phyloP scores from a whole-genome alignment of 2,113 vertebrate species.

The Athene cunicularia region DNA sequence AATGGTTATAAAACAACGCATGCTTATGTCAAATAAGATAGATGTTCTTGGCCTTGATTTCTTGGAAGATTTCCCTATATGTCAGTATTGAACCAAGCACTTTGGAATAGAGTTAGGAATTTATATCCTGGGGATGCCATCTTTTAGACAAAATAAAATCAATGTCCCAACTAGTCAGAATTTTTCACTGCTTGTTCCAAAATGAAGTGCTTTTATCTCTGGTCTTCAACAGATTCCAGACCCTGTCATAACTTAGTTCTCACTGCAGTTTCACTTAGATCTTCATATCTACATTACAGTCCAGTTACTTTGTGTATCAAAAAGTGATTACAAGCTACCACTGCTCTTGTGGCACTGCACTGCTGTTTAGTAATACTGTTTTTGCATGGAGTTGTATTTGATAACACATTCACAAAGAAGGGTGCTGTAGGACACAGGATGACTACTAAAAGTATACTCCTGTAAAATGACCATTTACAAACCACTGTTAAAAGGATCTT shows the following conservation, averaged over 20 bases:
- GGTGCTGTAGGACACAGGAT: neutral
- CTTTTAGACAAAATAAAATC: conserved; percentile 46
- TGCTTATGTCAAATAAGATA: neutral
- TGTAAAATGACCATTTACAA: neutral
- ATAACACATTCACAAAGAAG: neutral
- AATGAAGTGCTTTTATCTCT: neutral
- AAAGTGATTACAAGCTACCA: neutral
- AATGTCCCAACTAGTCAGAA: neutral
- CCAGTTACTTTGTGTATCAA: neutral
- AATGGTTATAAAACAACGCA: neutral
- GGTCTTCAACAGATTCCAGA: neutral
- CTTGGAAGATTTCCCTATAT: conserved; percentile 9
- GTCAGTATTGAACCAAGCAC: neutral
- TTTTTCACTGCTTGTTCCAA: conserved; percentile 10
- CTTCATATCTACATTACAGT: neutral
- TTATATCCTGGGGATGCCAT: neutral
- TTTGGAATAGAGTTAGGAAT: neutral
- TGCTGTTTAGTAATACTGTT: neutral
- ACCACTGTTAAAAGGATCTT: neutral
- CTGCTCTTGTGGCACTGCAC: neutral
- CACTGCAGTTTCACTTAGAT: neutral
- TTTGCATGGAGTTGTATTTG: neutral
- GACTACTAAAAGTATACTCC: neutral
- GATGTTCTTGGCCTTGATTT: conserved; percentile 1
- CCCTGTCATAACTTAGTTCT: neutral